Evolutionary conservation across 1,140 invertebrate genomes (phyloP).

Genomic region (Hesperophylax magnus): DNA sequence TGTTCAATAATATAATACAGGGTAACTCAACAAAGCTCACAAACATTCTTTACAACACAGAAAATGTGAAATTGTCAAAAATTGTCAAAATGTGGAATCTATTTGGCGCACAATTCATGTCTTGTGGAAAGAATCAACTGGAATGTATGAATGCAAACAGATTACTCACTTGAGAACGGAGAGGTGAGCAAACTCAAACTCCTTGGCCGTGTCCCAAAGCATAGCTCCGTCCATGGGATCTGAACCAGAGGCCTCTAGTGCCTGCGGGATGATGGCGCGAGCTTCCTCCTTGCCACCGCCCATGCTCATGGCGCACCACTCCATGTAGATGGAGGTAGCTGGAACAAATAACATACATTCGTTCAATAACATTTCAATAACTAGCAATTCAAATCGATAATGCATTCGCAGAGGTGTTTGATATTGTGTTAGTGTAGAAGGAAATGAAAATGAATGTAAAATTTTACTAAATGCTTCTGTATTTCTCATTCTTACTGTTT

Average conservation of each 20-base stretch:
- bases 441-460: too few species aligned
- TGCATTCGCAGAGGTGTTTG: too few species aligned
- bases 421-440: too few species aligned
- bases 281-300: constrained; percentile 46
- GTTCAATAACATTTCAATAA: too few species aligned
- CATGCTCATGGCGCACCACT: constrained; percentile 54
- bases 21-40: too few species aligned
- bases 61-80: too few species aligned
- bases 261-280: constrained; percentile 38
- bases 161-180: constrained; percentile 43
- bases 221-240: constrained; percentile 54
- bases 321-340: constrained; percentile 51
- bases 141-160: background rate
- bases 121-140: background rate
- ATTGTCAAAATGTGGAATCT: background rate
- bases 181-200: constrained; percentile 52
- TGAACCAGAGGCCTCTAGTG: constrained; percentile 47
- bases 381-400: too few species aligned
- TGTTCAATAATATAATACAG: too few species aligned
- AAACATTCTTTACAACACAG: too few species aligned
- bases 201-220: constrained; percentile 52
- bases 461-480: too few species aligned
- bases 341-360: background rate
- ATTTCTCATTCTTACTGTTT: too few species aligned
- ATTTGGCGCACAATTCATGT: background rate